A percentile compares a stretch with the other conserved stretches of the same genome.
These are phyloP conservation scores for Meta bourneti DNA, from an alignment of 2,888 invertebrate species.

Conservation along the genomic window DNA sequence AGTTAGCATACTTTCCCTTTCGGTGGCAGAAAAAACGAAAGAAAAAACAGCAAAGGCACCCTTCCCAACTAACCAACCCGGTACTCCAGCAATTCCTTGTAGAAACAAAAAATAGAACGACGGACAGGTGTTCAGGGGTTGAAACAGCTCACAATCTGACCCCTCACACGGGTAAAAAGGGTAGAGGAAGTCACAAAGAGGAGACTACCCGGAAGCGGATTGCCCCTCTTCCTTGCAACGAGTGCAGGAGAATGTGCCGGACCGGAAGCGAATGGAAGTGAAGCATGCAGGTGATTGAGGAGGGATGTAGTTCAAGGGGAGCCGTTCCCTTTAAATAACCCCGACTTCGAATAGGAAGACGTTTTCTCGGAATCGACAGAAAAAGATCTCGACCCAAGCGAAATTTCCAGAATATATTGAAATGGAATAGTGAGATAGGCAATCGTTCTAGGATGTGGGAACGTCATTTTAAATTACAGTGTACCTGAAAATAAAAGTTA, in stretches of 20 bases:
- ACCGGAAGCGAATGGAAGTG: neutral
- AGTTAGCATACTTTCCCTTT: neutral
- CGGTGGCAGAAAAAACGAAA: neutral
- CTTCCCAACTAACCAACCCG: neutral
- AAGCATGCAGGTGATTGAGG: constrained; percentile 3
- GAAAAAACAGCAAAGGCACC: neutral
- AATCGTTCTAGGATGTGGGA: too few relatives aligned
- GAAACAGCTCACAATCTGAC: neutral
- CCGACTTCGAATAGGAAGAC: neutral
- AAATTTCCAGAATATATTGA: neutral
- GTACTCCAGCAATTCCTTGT: neutral
- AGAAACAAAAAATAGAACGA: constrained; percentile 3
- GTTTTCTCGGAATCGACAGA: constrained; percentile 26
- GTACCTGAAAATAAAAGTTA: too few relatives aligned
- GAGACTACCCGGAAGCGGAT: constrained; percentile 51
- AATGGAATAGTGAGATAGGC: neutral
- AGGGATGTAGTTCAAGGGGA: neutral
- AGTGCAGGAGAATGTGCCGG: neutral
- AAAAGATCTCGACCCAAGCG: neutral
- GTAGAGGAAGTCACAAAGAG: constrained; percentile 6
- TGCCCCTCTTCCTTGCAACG: constrained; percentile 31
- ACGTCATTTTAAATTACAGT: too few relatives aligned
- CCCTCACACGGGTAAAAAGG: constrained; percentile 3
- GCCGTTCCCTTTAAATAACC: neutral
- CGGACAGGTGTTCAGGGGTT: constrained; percentile 17